A percentile compares a stretch with the other conserved stretches of the same genome.
These are phyloP conservation scores for Ictinia mississippiensis DNA, from an alignment of 2,797 vertebrate species.

Conservation along the genomic window DNA sequence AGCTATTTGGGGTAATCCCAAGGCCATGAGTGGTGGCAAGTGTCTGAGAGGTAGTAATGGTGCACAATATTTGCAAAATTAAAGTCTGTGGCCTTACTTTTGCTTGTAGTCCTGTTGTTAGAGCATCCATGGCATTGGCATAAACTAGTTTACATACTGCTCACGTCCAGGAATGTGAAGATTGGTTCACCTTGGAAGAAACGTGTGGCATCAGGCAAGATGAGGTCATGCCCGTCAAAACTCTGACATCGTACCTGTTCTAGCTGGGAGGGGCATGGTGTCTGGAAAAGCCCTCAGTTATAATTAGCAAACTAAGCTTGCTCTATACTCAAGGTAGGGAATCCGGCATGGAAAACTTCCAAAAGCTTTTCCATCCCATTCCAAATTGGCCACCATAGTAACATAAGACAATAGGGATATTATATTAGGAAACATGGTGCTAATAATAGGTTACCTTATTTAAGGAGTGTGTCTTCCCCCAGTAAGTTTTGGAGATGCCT, in stretches of 20 bases:
- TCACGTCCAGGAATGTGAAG: not conserved
- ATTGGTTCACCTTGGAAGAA: not conserved
- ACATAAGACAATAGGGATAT: not conserved
- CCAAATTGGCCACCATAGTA: not conserved
- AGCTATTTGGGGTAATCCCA: not conserved
- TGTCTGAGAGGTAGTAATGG: not conserved
- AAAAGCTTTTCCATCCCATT: not conserved
- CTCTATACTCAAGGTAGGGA: not conserved
- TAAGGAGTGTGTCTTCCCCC: not conserved
- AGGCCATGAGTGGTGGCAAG: not conserved
- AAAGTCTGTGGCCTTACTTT: not conserved
- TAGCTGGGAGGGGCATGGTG: not conserved
- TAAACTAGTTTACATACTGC: not conserved
- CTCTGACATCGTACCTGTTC: not conserved
- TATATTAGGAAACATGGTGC: not conserved
- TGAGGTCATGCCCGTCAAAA: not conserved
- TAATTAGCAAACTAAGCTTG: conserved; percentile 1
- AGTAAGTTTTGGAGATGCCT: not conserved
- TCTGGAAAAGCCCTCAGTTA: not conserved
- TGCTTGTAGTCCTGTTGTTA: not conserved
- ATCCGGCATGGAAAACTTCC: not conserved
- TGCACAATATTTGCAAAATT: not conserved
- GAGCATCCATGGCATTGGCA: not conserved
- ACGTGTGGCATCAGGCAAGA: not conserved
- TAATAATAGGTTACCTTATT: not conserved